These are phyloP conservation scores for Eubasilissa splendida DNA, from an alignment of 2,888 invertebrate genomes.

Conservation along the genomic window DNA sequence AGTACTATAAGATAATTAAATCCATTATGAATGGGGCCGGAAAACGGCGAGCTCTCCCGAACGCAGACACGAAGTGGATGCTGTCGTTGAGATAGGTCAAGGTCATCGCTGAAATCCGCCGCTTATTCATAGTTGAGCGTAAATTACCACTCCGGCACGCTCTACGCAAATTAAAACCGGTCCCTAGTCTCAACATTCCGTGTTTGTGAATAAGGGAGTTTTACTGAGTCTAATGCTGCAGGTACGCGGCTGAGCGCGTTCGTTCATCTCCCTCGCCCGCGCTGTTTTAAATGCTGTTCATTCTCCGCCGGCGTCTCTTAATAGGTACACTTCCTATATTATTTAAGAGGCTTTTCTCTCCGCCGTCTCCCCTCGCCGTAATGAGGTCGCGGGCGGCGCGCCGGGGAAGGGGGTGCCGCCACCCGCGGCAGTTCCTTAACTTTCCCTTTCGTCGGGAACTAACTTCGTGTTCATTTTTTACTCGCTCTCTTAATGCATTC, in stretches of 20 bases:
- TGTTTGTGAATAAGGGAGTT: slow-evolving; percentile 56
- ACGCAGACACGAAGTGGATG: slow-evolving; percentile 42
- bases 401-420: background rate
- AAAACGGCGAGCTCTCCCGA: slow-evolving; percentile 25
- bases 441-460: slow-evolving; percentile 45
- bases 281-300: slow-evolving; percentile 43
- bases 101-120: slow-evolving; percentile 53
- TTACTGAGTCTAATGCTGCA: slow-evolving; percentile 52
- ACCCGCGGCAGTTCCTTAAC: slow-evolving; percentile 42
- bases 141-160: slow-evolving; percentile 51
- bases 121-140: slow-evolving; percentile 54
- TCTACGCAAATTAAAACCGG: slow-evolving; percentile 52
- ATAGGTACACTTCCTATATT: slow-evolving; percentile 47
- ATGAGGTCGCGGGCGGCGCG: slow-evolving; percentile 56
- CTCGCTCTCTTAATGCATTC: slow-evolving; percentile 35
- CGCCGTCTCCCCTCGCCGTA: slow-evolving; percentile 46
- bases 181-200: slow-evolving; percentile 45
- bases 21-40: slow-evolving; percentile 58
- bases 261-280: slow-evolving; percentile 44
- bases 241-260: slow-evolving; percentile 42
- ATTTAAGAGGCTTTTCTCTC: slow-evolving; percentile 48
- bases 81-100: slow-evolving; percentile 55
- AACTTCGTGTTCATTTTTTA: slow-evolving; percentile 46
- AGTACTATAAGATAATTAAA: slow-evolving; percentile 58
- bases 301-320: slow-evolving; percentile 35